Evolutionary conservation across 2,888 invertebrate species (phyloP).

Genomic region (Xylota segnis): DNA sequence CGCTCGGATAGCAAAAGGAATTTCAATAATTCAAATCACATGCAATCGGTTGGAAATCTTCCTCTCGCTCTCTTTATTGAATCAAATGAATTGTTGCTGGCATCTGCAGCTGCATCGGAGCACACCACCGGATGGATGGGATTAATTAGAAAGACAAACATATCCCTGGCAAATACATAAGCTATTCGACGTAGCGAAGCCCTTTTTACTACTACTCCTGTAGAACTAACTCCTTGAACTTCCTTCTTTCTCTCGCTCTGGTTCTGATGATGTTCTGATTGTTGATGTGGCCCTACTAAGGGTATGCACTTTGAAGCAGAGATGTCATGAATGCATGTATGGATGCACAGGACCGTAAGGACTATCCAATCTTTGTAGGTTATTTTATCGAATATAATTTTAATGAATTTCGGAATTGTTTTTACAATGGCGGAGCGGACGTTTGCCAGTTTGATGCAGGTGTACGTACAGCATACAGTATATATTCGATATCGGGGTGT

Average conservation of each 20-base stretch:
- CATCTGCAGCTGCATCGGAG: constrained; percentile 25
- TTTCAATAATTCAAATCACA: constrained; percentile 74
- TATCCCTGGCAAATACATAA: constrained; percentile 50
- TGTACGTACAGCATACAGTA: background rate
- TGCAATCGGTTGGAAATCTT: constrained; percentile 59
- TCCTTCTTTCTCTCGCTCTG: background rate
- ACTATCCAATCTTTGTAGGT: background rate
- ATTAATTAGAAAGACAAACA: constrained; percentile 74
- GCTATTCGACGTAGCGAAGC: constrained; percentile 29
- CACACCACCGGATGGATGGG: constrained; percentile 40
- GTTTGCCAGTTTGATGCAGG: background rate
- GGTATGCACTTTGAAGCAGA: constrained; percentile 9
- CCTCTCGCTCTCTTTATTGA: background rate
- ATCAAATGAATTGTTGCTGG: constrained; percentile 49
- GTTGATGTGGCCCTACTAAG: constrained; percentile 20
- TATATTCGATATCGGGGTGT: constrained; percentile 4
- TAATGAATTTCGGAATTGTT: constrained; percentile 40
- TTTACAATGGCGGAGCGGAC: background rate
- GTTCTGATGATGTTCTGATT: constrained; percentile 34
- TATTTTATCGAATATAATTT: constrained; percentile 51
- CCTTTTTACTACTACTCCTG: constrained; percentile 11
- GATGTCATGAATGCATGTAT: constrained; percentile 7
- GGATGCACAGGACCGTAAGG: background rate
- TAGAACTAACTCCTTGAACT: constrained; percentile 25
- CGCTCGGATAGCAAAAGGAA: constrained; percentile 53